These are phyloP conservation scores for Florisuga fusca DNA, from an alignment of 2,797 vertebrate genomes.

Conservation along the genomic window DNA sequence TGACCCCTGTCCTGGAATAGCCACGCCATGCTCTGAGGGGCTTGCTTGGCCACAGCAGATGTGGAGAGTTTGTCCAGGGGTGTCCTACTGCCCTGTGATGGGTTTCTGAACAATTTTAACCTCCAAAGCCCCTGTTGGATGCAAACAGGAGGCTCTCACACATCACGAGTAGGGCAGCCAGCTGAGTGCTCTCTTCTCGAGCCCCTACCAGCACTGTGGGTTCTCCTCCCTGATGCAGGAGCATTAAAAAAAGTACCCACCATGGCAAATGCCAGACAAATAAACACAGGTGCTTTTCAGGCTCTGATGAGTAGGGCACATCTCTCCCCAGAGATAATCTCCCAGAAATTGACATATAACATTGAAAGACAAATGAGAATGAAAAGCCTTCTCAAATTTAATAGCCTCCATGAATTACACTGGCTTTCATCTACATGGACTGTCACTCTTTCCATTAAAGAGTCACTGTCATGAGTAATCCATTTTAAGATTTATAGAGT, in stretches of 20 bases:
- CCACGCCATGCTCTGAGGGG: neutral
- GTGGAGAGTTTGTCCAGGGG: neutral
- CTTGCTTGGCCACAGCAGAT: neutral
- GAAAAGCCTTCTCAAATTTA: slow-evolving; percentile 62
- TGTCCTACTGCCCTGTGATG: neutral
- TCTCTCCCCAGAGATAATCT: slow-evolving; percentile 45
- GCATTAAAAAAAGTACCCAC: neutral
- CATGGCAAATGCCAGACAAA: slow-evolving; percentile 4
- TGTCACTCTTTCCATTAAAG: slow-evolving; percentile 70
- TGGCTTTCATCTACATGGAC: slow-evolving; percentile 32
- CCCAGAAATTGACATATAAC: slow-evolving; percentile 34
- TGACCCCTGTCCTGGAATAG: neutral
- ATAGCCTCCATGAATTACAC: slow-evolving; percentile 71
- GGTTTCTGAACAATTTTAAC: neutral
- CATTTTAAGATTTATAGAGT: slow-evolving; percentile 54
- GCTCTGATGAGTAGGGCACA: slow-evolving; percentile 26
- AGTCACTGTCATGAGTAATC: slow-evolving; percentile 61
- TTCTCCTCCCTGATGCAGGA: neutral
- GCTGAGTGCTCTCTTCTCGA: neutral
- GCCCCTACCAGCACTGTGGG: neutral
- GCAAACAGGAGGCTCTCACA: neutral
- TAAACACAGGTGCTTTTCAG: neutral
- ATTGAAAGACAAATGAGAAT: slow-evolving; percentile 63
- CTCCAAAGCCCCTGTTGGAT: neutral
- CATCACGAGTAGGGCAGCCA: neutral